These are phyloP conservation scores for Pitta sordida DNA, from an alignment of 2,113 vertebrate species.

Conservation along the genomic window DNA sequence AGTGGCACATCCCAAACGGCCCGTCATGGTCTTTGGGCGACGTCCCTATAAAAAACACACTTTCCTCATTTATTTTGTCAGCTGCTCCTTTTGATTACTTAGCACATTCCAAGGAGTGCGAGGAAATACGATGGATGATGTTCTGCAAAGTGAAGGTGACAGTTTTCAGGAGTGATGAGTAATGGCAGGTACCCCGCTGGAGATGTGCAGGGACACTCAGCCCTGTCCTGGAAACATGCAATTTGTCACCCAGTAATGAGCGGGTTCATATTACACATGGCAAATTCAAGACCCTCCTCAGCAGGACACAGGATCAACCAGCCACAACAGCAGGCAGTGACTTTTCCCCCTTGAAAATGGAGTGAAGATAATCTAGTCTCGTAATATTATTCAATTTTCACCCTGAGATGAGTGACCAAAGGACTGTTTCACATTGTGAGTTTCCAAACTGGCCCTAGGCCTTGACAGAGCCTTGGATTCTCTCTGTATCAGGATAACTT, in stretches of 20 bases:
- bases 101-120: neutral
- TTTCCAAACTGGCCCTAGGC: neutral
- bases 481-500: neutral
- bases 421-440: neutral
- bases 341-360: neutral
- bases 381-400: neutral
- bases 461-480: neutral
- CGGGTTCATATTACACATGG: fast-evolving
- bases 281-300: neutral
- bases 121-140: neutral
- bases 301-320: neutral
- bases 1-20: neutral
- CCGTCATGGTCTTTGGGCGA: neutral
- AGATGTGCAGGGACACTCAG: neutral
- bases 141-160: neutral
- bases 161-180: neutral
- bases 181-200: neutral
- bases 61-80: conserved; percentile 57
- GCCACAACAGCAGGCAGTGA: neutral
- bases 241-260: neutral
- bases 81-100: conserved; percentile 53
- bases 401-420: neutral
- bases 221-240: neutral
- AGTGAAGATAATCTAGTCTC: neutral
- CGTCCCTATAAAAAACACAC: neutral